These are phyloP conservation scores for Diadegma fenestrale DNA, from an alignment of 2,888 invertebrate species.

Conservation along the genomic window DNA sequence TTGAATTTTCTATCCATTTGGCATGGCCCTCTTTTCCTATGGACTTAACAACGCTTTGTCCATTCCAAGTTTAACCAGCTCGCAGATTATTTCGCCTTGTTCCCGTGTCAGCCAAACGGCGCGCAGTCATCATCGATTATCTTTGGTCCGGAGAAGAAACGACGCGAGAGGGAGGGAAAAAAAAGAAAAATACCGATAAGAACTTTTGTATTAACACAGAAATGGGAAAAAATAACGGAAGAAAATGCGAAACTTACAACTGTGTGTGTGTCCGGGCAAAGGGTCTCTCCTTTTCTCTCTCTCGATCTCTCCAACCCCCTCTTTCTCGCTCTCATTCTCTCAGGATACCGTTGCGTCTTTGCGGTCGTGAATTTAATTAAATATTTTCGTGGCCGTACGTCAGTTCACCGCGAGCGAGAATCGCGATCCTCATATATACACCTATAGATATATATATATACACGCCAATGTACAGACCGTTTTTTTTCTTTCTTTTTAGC, in stretches of 20 bases:
- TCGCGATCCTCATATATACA: slow-evolving; percentile 24
- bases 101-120: neutral
- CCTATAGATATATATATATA: slow-evolving; percentile 41
- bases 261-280: neutral
- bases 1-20: slow-evolving; percentile 57
- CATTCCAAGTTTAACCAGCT: slow-evolving; percentile 6
- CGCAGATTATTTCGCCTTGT: slow-evolving; percentile 9
- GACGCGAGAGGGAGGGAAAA: neutral
- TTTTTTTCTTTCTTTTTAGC: slow-evolving; percentile 42
- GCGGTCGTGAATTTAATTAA: slow-evolving; percentile 84
- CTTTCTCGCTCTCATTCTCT: slow-evolving; percentile 22
- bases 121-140: slow-evolving; percentile 41
- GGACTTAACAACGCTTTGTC: slow-evolving; percentile 27
- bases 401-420: slow-evolving; percentile 71
- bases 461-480: slow-evolving; percentile 19
- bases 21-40: slow-evolving; percentile 16
- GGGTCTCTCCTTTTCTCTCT: neutral
- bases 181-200: slow-evolving; percentile 18
- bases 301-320: neutral
- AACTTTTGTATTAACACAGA: slow-evolving; percentile 43
- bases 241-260: slow-evolving; percentile 38
- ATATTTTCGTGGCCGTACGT: slow-evolving; percentile 83
- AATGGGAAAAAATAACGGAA: slow-evolving; percentile 32
- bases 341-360: slow-evolving; percentile 73
- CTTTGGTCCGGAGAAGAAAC: neutral